Percentiles rank a stretch among this genome's conserved stretches.
Evolutionary conservation across 2,888 invertebrate species (phyloP).

Genomic region (Thumatha senex): DNA sequence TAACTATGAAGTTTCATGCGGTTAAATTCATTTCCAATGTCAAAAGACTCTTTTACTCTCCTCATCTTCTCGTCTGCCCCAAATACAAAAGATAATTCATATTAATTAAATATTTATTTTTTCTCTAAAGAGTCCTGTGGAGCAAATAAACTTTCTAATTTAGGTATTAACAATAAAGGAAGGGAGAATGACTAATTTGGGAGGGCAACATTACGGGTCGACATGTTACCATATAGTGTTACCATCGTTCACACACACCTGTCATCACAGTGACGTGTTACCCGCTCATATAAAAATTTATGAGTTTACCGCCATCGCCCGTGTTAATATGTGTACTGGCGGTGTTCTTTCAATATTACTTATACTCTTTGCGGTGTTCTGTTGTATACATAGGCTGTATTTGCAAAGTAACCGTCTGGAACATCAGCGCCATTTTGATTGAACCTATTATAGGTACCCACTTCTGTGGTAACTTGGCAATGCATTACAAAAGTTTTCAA

Average conservation of each 20-base stretch:
- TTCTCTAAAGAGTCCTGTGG: no score
- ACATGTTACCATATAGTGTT: slow-evolving; percentile 31
- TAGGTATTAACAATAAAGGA: neutral
- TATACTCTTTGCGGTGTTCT: slow-evolving; percentile 28
- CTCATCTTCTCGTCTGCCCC: no score
- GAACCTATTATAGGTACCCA: no score
- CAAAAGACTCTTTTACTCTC: no score
- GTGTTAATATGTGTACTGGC: slow-evolving; percentile 51
- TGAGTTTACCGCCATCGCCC: slow-evolving; percentile 58
- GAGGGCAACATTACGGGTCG: slow-evolving; percentile 16
- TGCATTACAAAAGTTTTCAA: no score
- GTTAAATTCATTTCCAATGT: no score
- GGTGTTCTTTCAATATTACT: no score
- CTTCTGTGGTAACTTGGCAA: neutral
- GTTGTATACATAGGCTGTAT: slow-evolving; percentile 6
- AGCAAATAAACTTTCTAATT: neutral
- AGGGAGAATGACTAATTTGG: neutral
- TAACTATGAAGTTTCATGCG: no score
- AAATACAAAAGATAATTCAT: no score
- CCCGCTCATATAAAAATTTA: slow-evolving; percentile 69
- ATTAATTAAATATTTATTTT: no score
- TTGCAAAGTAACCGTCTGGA: neutral
- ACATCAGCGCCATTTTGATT: neutral
- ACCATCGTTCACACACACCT: slow-evolving; percentile 46
- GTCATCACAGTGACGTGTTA: slow-evolving; percentile 58